These are phyloP conservation scores for Drosophila atroscutellata DNA, from an alignment of 2,888 invertebrate genomes.

Conservation along the genomic window DNA sequence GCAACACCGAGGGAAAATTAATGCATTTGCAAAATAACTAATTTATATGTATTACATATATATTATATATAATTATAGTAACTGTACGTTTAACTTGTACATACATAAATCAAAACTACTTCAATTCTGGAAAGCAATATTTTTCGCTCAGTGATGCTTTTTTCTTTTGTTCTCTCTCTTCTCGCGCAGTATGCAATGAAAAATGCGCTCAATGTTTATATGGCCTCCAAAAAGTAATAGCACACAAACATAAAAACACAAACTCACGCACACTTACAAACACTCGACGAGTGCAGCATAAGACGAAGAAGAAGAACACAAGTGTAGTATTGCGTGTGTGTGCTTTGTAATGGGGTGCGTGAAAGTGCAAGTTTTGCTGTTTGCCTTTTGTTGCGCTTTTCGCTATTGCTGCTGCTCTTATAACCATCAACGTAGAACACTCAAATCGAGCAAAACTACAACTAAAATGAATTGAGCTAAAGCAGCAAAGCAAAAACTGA, in stretches of 20 bases:
- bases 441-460: conserved; percentile 67
- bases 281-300: background rate
- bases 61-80: background rate
- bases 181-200: conserved; percentile 63
- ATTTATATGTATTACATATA: background rate
- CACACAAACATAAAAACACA: conserved; percentile 35
- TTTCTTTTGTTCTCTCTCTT: background rate
- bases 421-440: conserved; percentile 70
- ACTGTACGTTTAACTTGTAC: background rate
- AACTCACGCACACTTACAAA: background rate
- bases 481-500: conserved; percentile 51
- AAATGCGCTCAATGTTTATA: conserved; percentile 71
- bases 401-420: conserved; percentile 26
- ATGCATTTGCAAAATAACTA: background rate
- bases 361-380: conserved; percentile 37
- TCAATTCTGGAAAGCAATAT: background rate
- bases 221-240: conserved; percentile 63
- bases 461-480: conserved; percentile 69
- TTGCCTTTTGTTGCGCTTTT: conserved; percentile 54
- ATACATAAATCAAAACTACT: background rate
- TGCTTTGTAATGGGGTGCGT: conserved; percentile 37
- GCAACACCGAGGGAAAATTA: background rate
- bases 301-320: conserved; percentile 3
- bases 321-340: conserved; percentile 26
- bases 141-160: conserved; percentile 3